Percentiles rank a stretch among this genome's conserved stretches.
Evolutionary conservation across 2,797 vertebrate genomes (phyloP).

Genomic region (Buceros bicornis): DNA sequence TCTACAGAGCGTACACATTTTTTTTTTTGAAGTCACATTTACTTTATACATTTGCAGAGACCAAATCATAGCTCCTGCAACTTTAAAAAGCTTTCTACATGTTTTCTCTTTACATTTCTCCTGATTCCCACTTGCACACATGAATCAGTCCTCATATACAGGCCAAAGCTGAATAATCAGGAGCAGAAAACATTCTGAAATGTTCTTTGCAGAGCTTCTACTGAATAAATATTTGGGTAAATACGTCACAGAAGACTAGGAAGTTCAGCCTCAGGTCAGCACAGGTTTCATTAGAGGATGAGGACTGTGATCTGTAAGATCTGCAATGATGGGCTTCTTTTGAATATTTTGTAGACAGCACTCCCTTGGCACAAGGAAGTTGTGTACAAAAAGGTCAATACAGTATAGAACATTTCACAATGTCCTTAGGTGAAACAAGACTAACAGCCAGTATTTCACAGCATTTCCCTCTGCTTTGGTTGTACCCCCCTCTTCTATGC

Average conservation of each 20-base stretch:
- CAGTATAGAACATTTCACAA: background rate
- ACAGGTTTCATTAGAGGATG: background rate
- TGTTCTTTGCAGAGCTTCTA: background rate
- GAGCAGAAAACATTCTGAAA: background rate
- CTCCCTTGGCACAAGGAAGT: background rate
- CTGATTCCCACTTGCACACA: background rate
- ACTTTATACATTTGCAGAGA: background rate
- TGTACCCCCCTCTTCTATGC: background rate
- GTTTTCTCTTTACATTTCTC: background rate
- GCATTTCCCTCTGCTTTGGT: background rate
- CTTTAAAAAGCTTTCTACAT: background rate
- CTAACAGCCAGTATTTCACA: background rate
- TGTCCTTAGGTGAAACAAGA: background rate
- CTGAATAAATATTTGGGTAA: background rate
- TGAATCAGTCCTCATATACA: background rate
- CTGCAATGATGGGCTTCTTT: background rate
- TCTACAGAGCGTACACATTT: background rate
- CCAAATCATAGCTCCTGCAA: background rate
- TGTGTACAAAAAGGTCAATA: too few species aligned
- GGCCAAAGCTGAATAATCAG: background rate
- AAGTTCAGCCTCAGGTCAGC: background rate
- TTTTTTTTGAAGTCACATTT: background rate
- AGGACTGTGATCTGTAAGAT: rapidly evolving
- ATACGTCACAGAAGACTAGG: background rate
- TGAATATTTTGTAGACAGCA: background rate